Percentiles rank a stretch among this genome's conserved stretches.
These are phyloP conservation scores for Istiophorus platypterus DNA, from an alignment of 2,113 vertebrate genomes.

Conservation along the genomic window DNA sequence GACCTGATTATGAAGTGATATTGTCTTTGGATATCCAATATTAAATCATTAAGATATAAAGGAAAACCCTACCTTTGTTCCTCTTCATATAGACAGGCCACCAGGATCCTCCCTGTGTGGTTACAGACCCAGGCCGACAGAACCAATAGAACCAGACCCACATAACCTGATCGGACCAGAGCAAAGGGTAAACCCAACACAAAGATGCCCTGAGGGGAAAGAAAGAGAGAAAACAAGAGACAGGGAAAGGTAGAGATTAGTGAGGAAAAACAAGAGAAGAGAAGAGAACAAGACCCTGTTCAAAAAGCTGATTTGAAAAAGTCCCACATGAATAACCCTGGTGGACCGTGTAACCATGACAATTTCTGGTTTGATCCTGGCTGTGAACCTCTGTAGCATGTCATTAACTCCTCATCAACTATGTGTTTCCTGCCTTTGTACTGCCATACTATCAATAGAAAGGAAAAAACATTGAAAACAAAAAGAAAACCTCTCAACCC, in stretches of 20 bases:
- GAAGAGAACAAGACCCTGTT: background rate
- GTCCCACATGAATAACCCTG: background rate
- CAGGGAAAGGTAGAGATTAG: background rate
- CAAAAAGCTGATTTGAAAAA: background rate
- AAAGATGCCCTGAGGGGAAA: slow-evolving; percentile 83
- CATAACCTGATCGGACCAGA: slow-evolving; percentile 85
- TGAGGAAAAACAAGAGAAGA: background rate
- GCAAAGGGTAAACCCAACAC: slow-evolving; percentile 85
- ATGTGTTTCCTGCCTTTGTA: background rate
- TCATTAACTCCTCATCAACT: background rate
- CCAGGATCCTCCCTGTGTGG: slow-evolving; percentile 87
- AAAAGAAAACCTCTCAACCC: background rate
- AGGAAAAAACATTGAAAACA: background rate
- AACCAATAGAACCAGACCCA: slow-evolving; percentile 83
- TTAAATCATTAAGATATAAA: background rate
- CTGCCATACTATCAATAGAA: background rate
- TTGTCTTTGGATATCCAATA: background rate
- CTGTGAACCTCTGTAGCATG: background rate
- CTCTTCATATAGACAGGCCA: slow-evolving; percentile 86
- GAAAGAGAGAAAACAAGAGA: background rate
- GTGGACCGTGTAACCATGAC: background rate
- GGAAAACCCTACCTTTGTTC: slow-evolving; percentile 62
- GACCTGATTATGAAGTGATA: background rate
- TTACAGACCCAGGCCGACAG: slow-evolving; percentile 84
- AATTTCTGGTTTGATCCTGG: background rate